phyloP scores from a whole-genome alignment of 2,888 invertebrate genomes.

The Drosophila cyrtoloma region DNA sequence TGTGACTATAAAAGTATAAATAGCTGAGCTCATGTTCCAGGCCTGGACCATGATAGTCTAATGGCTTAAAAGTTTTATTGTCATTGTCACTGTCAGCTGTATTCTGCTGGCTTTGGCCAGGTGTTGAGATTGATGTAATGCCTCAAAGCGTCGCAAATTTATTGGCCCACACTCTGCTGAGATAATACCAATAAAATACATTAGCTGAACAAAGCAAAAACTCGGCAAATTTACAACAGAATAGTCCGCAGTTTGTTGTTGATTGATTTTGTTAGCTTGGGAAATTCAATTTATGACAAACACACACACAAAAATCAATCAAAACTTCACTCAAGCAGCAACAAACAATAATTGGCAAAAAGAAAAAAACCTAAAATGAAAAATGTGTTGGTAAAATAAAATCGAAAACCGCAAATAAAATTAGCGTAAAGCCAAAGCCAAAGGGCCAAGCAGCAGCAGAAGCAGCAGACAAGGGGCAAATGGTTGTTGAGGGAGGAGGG shows the following conservation, averaged over 20 bases:
- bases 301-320: constrained; percentile 58
- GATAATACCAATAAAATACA: constrained; percentile 59
- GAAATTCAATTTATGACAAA: constrained; percentile 69
- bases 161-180: constrained; percentile 42
- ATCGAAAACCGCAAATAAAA: constrained; percentile 76
- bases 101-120: constrained; percentile 11
- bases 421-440: constrained; percentile 49
- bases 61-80: constrained; percentile 13
- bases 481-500: not conserved
- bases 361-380: not conserved
- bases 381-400: constrained; percentile 52
- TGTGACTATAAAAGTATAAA: not conserved
- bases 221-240: constrained; percentile 46
- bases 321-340: constrained; percentile 41
- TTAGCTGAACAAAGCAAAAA: constrained; percentile 39
- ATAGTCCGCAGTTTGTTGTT: constrained; percentile 35
- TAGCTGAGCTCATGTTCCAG: not conserved
- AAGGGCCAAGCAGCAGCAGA: not conserved
- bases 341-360: constrained; percentile 38
- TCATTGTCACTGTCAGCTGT: constrained; percentile 15
- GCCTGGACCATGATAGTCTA: not conserved
- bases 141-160: constrained; percentile 38
- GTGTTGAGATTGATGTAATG: constrained; percentile 44
- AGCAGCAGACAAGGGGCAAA: not conserved
- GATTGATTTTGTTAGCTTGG: constrained; percentile 64